phyloP scores from a whole-genome alignment of 2,797 vertebrate species.

The Falco rusticolus region DNA sequence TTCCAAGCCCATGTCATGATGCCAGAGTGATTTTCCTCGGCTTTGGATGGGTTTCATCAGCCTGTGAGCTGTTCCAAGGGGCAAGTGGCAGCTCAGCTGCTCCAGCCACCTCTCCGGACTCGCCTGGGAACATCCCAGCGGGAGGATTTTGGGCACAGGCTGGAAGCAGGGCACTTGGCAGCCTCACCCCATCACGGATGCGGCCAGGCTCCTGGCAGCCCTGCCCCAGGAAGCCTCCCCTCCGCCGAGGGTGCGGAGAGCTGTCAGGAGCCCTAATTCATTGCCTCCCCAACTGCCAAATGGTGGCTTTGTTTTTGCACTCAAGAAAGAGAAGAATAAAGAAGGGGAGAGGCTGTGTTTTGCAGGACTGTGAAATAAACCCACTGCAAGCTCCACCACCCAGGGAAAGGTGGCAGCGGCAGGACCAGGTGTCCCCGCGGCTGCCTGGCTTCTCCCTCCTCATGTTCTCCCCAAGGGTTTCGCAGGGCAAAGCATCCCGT shows the following conservation, averaged over 20 bases:
- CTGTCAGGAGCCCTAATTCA: background rate
- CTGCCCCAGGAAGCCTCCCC: background rate
- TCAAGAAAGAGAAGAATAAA: background rate
- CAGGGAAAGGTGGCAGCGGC: background rate
- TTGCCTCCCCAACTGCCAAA: background rate
- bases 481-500: background rate
- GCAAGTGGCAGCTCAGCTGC: background rate
- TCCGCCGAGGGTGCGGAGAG: rapidly evolving
- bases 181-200: background rate
- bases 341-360: background rate
- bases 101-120: rapidly evolving
- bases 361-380: background rate
- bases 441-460: background rate
- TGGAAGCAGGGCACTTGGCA: background rate
- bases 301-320: background rate
- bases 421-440: rapidly evolving
- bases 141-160: background rate
- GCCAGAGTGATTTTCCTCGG: background rate
- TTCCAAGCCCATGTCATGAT: background rate
- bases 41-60: background rate
- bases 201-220: background rate
- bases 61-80: background rate
- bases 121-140: background rate
- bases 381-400: background rate
- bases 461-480: background rate